These are phyloP conservation scores for Prosapia bicincta DNA, from an alignment of 2,888 invertebrate genomes.

Conservation along the genomic window DNA sequence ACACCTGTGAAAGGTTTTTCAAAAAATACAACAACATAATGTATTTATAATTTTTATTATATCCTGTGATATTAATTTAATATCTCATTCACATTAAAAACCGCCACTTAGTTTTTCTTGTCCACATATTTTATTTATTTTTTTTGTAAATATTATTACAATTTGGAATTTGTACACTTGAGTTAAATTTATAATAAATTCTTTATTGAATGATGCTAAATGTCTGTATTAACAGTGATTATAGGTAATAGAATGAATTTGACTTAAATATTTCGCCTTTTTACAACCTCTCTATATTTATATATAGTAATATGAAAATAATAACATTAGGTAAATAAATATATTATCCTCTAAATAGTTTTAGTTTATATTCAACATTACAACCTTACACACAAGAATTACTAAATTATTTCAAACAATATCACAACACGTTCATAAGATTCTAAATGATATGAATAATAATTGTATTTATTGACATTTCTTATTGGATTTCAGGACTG, in stretches of 20 bases:
- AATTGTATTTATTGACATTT: not conserved
- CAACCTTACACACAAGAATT: constrained; percentile 2
- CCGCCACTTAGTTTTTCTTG: not conserved
- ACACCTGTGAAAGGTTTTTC: not conserved
- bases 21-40: not conserved
- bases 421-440: not conserved
- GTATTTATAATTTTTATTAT: constrained; percentile 19
- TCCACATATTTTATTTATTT: not conserved
- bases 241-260: not conserved
- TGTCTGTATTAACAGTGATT: not conserved
- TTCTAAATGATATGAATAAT: not conserved
- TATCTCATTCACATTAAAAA: constrained; percentile 26
- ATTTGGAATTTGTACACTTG: not conserved
- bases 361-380: not conserved
- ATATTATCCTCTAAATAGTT: not conserved
- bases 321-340: not conserved
- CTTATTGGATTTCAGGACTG: not conserved
- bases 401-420: not conserved
- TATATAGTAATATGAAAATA: not conserved
- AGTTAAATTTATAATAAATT: not conserved
- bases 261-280: not conserved
- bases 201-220: not conserved
- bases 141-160: not conserved
- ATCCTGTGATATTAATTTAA: constrained; percentile 26
- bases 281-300: not conserved